phyloP scores from a whole-genome alignment of 2,113 vertebrate genomes.

The Equus quagga region DNA sequence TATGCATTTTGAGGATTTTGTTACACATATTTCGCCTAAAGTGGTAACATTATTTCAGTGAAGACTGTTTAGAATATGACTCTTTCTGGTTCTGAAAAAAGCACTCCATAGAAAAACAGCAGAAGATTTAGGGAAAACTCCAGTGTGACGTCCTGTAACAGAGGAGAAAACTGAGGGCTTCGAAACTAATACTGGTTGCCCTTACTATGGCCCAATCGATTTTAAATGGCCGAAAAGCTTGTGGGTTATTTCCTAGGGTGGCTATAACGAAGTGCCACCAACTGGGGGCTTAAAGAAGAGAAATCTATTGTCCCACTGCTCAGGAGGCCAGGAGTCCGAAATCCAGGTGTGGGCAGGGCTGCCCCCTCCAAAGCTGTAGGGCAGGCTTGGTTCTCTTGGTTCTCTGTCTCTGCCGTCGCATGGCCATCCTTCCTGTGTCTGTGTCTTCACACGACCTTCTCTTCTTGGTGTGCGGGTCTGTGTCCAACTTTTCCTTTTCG shows the following conservation, averaged over 20 bases:
- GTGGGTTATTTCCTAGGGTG: not conserved
- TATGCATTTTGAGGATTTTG: not conserved
- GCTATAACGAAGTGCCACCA: not conserved
- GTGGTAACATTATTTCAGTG: not conserved
- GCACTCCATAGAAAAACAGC: not conserved
- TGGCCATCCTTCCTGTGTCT: not conserved
- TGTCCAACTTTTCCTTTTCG: no score
- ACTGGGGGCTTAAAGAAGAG: rapidly evolving
- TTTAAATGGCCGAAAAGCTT: no score
- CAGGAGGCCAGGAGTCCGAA: not conserved
- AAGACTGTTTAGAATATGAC: not conserved
- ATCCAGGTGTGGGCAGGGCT: rapidly evolving
- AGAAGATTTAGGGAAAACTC: not conserved
- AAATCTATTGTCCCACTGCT: rapidly evolving
- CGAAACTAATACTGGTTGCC: no score
- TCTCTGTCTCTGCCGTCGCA: rapidly evolving
- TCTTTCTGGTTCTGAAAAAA: not conserved
- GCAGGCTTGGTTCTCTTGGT: not conserved
- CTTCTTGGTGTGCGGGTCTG: not conserved
- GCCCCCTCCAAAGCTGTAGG: not conserved
- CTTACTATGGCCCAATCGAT: rapidly evolving
- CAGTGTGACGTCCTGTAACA: not conserved
- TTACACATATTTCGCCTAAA: not conserved
- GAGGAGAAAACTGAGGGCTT: not conserved
- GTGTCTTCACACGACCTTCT: not conserved